Evolutionary conservation across 2,113 vertebrate genomes (phyloP).

Genomic region (Prochilodus magdalenae): DNA sequence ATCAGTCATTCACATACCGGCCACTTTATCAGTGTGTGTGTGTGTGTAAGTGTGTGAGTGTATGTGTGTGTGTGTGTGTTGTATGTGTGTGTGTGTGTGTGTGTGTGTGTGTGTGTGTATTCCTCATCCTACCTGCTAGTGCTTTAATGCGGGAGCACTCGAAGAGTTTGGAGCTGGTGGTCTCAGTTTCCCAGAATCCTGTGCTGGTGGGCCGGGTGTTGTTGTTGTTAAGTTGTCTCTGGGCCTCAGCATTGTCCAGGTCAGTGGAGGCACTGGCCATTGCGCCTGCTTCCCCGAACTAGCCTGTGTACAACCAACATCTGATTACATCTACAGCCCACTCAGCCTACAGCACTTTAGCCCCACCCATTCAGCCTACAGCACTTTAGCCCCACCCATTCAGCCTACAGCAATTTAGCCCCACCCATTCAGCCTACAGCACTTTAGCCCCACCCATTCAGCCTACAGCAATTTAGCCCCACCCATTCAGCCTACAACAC

Average conservation of each 20-base stretch:
- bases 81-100: too few relatives aligned
- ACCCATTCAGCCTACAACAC: too few relatives aligned
- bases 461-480: too few relatives aligned
- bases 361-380: background rate
- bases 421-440: too few relatives aligned
- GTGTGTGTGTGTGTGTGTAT: background rate
- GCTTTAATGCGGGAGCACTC: constrained; percentile 94
- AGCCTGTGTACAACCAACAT: constrained; percentile 40
- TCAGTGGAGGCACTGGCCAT: constrained; percentile 89
- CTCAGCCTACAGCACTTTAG: background rate
- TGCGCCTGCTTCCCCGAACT: constrained; percentile 65
- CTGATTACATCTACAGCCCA: too few relatives aligned
- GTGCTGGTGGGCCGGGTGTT: constrained; percentile 81
- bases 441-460: too few relatives aligned
- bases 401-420: too few relatives aligned
- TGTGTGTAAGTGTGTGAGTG: too few relatives aligned
- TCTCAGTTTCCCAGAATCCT: constrained; percentile 81
- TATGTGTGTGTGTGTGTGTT: too few relatives aligned
- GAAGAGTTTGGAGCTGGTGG: constrained; percentile 87
- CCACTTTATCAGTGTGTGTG: too few relatives aligned
- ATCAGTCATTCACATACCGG: background rate
- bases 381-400: too few relatives aligned
- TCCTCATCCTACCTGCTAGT: constrained; percentile 81
- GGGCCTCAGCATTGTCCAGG: constrained; percentile 89
- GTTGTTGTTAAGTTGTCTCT: constrained; percentile 87